Conservation (phyloP, 2,888 invertebrate species). For the Panzeria rudis region DNA sequence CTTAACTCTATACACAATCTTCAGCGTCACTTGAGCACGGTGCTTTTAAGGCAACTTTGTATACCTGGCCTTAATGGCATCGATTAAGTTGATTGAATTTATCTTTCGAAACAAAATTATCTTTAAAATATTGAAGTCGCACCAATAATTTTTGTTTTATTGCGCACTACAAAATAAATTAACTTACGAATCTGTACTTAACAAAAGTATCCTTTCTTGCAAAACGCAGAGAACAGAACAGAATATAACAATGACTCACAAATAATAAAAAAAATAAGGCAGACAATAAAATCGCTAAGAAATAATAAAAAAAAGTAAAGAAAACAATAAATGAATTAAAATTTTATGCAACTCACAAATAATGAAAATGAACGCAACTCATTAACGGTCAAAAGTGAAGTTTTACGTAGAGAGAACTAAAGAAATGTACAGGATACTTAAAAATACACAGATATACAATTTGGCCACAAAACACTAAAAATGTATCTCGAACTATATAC, state of each 20-base stretch:
- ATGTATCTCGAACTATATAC: conserved; percentile 24
- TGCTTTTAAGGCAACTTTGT: conserved; percentile 22
- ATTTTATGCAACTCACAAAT: conserved; percentile 73
- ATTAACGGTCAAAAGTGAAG: conserved; percentile 68
- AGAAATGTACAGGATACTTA: conserved; percentile 50
- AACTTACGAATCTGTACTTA: conserved; percentile 58
- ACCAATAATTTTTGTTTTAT: conserved; percentile 61
- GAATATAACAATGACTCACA: conserved; percentile 63
- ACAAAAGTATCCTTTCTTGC: conserved; percentile 64
- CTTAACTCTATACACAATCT: background rate
- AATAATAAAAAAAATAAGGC: conserved; percentile 6
- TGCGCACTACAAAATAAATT: conserved; percentile 46
- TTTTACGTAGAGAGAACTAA: conserved; percentile 22
- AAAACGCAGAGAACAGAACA: background rate
- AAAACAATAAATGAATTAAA: conserved; percentile 69
- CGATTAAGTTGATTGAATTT: conserved; percentile 65
- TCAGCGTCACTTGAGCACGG: background rate
- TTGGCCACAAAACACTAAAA: conserved; percentile 65
- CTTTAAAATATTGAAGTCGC: conserved; percentile 58
- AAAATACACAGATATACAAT: conserved; percentile 29
- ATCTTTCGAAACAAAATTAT: conserved; percentile 42
- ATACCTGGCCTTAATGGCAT: conserved; percentile 48
- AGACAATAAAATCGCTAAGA: conserved; percentile 37
- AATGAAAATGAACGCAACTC: conserved; percentile 72
- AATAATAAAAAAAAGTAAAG: conserved; percentile 20